A percentile compares a stretch with the other conserved stretches of the same genome.
phyloP scores from a whole-genome alignment of 2,113 vertebrate genomes.

The Carassius gibelio region DNA sequence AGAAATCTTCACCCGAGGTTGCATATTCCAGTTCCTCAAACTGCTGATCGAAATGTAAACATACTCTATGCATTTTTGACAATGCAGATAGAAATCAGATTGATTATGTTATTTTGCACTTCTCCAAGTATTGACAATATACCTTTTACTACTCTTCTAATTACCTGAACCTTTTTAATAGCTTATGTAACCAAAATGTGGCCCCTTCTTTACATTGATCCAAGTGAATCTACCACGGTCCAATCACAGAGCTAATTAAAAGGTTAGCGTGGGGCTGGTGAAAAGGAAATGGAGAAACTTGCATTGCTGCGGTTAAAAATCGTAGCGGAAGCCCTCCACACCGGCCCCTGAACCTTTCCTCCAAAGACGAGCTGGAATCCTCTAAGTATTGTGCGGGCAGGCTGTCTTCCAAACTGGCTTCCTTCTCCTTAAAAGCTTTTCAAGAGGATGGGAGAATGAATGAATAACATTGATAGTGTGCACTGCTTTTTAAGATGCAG shows the following conservation, averaged over 20 bases:
- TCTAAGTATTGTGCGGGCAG: constrained; percentile 41
- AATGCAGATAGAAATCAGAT: not conserved
- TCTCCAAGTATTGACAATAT: not conserved
- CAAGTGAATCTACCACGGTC: not conserved
- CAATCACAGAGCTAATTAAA: constrained; percentile 33
- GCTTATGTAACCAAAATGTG: constrained; percentile 43
- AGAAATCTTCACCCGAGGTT: constrained; percentile 39
- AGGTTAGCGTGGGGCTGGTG: constrained; percentile 2
- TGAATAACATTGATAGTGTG: constrained; percentile 47
- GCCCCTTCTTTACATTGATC: constrained; percentile 60
- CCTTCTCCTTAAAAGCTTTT: constrained; percentile 42
- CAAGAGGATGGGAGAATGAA: constrained; percentile 41
- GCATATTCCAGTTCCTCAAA: constrained; percentile 10
- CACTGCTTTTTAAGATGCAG: constrained; percentile 43
- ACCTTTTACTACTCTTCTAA: constrained; percentile 4
- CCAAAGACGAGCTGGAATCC: constrained; percentile 41
- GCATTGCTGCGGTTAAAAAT: constrained; percentile 12
- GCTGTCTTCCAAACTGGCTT: constrained; percentile 49
- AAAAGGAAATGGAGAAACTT: constrained; percentile 12
- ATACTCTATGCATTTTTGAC: not conserved
- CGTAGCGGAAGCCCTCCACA: not conserved
- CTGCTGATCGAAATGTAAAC: constrained; percentile 26
- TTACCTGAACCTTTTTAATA: constrained; percentile 57
- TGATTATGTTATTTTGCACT: not conserved
- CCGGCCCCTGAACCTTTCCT: constrained; percentile 38